Evolutionary conservation across 92 coral and sea anemone species (phyloP).

Genomic region (Pocillopora meandrina): DNA sequence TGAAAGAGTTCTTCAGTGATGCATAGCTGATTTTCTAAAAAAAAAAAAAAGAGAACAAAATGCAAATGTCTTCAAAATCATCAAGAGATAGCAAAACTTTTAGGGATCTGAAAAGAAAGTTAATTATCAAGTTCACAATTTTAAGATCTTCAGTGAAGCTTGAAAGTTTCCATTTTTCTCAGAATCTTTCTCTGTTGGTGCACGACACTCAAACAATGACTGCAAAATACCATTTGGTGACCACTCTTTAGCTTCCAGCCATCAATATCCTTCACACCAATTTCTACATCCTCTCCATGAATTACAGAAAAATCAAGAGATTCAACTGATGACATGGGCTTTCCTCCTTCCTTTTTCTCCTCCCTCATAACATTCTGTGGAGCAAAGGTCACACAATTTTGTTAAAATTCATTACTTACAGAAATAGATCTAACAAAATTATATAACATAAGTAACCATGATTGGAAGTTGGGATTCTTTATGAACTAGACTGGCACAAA

Average conservation of each 20-base stretch:
- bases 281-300: conserved; percentile 10
- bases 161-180: too few relatives aligned
- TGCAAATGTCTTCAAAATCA: background rate
- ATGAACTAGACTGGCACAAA: too few relatives aligned
- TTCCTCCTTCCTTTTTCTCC: conserved; percentile 24
- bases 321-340: conserved; percentile 26
- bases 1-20: conserved; percentile 15
- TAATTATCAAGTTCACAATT: too few relatives aligned
- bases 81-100: background rate
- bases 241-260: conserved; percentile 7
- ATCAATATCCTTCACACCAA: background rate
- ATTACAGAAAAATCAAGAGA: conserved; percentile 21
- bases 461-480: too few relatives aligned
- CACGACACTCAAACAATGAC: background rate
- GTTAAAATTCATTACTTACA: too few relatives aligned
- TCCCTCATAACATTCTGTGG: conserved; percentile 9
- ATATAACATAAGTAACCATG: too few relatives aligned
- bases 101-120: background rate
- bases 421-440: too few relatives aligned
- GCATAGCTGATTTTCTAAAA: conserved; percentile 12
- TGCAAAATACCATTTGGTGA: conserved; percentile 1
- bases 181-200: background rate
- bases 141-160: too few relatives aligned
- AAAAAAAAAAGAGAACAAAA: background rate
- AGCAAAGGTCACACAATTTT: background rate